Conservation (phyloP, 35 echinoderm and acorn worm species). For the Apostichopus japonicus region DNA sequence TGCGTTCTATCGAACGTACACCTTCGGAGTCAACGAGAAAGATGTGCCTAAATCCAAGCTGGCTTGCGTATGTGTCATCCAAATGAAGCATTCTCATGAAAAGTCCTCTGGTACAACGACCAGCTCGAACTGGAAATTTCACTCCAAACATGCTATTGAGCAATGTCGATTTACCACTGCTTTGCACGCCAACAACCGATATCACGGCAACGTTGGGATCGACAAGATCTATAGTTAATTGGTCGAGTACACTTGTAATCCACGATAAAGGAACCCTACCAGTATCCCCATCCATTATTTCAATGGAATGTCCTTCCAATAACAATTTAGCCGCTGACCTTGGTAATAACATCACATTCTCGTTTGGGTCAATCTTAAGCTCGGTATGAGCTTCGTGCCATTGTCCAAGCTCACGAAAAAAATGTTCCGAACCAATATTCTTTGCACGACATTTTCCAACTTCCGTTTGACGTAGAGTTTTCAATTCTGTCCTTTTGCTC, state of each 20-base stretch:
- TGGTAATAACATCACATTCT: background rate
- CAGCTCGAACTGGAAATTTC: slow-evolving; percentile 30
- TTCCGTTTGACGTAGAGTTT: background rate
- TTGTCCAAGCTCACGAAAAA: slow-evolving; percentile 35
- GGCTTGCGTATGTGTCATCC: background rate
- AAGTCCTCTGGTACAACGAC: slow-evolving; percentile 35
- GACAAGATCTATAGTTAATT: background rate
- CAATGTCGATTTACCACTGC: slow-evolving; percentile 47
- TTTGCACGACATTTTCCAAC: background rate
- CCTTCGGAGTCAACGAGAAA: slow-evolving; percentile 39
- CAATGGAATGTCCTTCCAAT: slow-evolving; percentile 1
- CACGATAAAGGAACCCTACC: slow-evolving; percentile 9
- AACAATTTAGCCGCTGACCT: background rate
- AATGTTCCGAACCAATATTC: slow-evolving; percentile 47
- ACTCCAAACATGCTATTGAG: slow-evolving; percentile 47
- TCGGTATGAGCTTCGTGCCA: slow-evolving; percentile 22
- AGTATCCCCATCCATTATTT: slow-evolving; percentile 50
- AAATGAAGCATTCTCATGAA: slow-evolving; percentile 24
- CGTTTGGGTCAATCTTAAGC: background rate
- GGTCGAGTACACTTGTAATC: slow-evolving; percentile 28
- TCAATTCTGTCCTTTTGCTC: background rate
- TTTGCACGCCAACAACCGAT: slow-evolving; percentile 22
- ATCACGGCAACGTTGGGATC: background rate
- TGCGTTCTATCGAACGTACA: slow-evolving; percentile 25
- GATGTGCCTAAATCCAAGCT: background rate